Evolutionary conservation across 1,140 invertebrate species (phyloP).

Genomic region (Hylaeus anthracinus): DNA sequence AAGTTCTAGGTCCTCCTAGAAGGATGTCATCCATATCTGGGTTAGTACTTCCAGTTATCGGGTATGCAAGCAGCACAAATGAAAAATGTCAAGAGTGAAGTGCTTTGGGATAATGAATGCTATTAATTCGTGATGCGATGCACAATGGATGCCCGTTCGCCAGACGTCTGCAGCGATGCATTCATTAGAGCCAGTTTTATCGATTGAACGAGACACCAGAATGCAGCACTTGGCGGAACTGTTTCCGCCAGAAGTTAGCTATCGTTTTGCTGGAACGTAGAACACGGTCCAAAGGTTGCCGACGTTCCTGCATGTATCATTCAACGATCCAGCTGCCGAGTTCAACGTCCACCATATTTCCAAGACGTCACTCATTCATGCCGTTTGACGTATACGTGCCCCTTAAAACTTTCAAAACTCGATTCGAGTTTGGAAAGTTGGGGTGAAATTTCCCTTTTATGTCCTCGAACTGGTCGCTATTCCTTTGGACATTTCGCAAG

Average conservation of each 20-base stretch:
- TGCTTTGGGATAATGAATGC: too few species aligned
- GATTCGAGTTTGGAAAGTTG: not conserved
- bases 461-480: not conserved
- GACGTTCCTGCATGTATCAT: constrained; percentile 16
- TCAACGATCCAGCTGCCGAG: not conserved
- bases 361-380: constrained; percentile 19
- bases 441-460: not conserved
- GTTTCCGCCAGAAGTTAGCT: constrained; percentile 4
- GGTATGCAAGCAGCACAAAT: too few species aligned
- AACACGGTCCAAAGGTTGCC: not conserved
- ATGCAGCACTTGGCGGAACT: not conserved
- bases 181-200: not conserved
- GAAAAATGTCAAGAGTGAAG: too few species aligned
- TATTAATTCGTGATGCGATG: too few species aligned
- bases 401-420: not conserved
- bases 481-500: not conserved
- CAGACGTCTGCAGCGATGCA: not conserved
- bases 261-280: not conserved
- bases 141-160: not conserved
- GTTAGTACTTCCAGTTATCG: too few species aligned
- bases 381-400: not conserved
- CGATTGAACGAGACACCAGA: not conserved
- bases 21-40: too few species aligned
- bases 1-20: too few species aligned
- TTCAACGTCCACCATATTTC: not conserved